Evolutionary conservation across 1,140 invertebrate species (phyloP), one percentile per base, ranked within the genome.

Genomic region (Lerema accius): DNA sequence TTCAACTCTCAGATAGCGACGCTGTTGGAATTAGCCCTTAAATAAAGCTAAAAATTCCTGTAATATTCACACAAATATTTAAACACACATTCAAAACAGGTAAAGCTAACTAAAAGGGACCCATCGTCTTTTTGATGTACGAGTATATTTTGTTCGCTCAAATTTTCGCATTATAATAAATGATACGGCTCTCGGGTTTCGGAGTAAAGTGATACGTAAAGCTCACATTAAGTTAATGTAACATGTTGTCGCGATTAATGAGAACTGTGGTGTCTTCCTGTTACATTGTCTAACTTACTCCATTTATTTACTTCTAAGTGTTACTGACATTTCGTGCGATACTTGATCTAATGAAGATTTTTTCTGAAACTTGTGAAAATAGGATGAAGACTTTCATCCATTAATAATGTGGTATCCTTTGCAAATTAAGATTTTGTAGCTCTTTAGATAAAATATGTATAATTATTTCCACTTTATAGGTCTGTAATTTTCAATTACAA

Each of bases 151-250:
- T 37, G 48, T n/a, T 10, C 48, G 32, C 48, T 71, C 61, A 73
- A 76, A 73, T 73, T 70, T 65, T 62, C 46, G 51, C 64, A 65
- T 69, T 76, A 73, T 69, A 70, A 69, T 62, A 69, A 73, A 76
- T 71, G 53, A 67, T 60, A 65, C 37, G 23, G 42, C 26, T 63
- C 43, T 39, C 64, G 64, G 32, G 43, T 42, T 49, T 35, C 55
- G n/a, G 35, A 42, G 42, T 45, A 53, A 37, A 49, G 19, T 45
- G 49, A 64, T 42, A 59, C 51, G 59, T 37, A 35, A 63, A 64
- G 45, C 64, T 66, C 50, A 32, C 56, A 46, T 68, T 69, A 64
- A 64, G 39, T 60, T 69, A 72, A 67, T 67, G 62, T 59, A 66
- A 68, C 60, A 58, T 49, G 40, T 55, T 67, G 58, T 63, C 37